Conservation (phyloP, 2,113 vertebrate genomes). For the Limanda limanda region DNA sequence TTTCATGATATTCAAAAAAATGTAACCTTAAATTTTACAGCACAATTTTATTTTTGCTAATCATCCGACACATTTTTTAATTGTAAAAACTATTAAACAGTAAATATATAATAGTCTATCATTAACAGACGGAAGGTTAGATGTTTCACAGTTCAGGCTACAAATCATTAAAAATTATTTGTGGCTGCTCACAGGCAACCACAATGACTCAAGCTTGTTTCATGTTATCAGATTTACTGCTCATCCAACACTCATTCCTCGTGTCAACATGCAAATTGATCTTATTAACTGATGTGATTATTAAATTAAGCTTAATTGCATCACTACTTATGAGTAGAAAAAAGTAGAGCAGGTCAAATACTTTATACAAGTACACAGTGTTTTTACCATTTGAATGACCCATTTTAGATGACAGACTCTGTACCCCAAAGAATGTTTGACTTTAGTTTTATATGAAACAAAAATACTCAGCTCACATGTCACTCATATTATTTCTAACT, state of each 20-base stretch:
- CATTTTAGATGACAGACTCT: not conserved
- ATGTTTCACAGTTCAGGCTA: not conserved
- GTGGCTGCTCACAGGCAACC: not conserved
- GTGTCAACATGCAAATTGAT: not conserved
- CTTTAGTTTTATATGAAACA: not conserved
- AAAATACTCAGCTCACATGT: slow-evolving; percentile 21
- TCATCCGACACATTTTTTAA: too few relatives aligned
- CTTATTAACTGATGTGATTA: not conserved
- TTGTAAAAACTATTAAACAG: too few relatives aligned
- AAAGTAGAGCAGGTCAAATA: not conserved
- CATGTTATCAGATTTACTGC: not conserved
- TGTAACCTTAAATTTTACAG: too few relatives aligned
- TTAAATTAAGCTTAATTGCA: not conserved
- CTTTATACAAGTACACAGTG: not conserved
- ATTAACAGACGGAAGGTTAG: not conserved
- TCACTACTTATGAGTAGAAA: not conserved
- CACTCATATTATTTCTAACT: slow-evolving; percentile 11
- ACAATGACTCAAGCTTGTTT: slow-evolving; percentile 1
- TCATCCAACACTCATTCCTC: not conserved
- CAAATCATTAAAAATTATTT: not conserved
- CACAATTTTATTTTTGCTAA: too few relatives aligned
- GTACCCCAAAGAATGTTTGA: slow-evolving; percentile 2
- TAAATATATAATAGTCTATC: not conserved
- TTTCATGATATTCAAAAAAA: too few relatives aligned
- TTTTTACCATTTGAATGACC: not conserved